Base-by-base conservation (phyloP, 2,113 vertebrate genomes). In the Mobula hypostoma region DNA sequence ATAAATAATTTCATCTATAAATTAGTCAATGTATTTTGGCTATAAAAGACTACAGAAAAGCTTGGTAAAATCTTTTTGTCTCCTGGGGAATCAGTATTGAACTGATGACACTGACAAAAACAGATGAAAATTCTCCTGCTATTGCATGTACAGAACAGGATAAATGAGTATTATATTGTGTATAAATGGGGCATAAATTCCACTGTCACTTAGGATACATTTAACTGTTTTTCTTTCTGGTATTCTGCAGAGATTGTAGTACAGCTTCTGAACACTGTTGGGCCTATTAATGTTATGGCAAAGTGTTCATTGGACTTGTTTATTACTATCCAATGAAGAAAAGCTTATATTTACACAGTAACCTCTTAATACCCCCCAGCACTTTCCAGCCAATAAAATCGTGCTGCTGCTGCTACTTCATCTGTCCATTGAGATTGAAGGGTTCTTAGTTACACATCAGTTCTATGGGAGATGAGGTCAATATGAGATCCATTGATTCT, bases 1-100 rank as follows among this genome's bases (percentile, higher is more conserved):
- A 36, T 56, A 29, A 29, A 74, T 93, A 74, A 72, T 93, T 93
- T 40, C 36, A 56, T 40, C 27, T 93, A 74, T 66, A 93, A 93
- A 74, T 93, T 93, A 93, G 21, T 29, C 36, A 48, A 74, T 56
- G 70, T 70, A 93, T 15, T 93, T 93, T 72, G 14, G 19, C 36
- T 74, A 48, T 74, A 56, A 76, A 56, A 74, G 68, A 72, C 32
- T 11, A 40, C 21, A 48, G 32, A 74, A 40, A 36, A 93, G 36
- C 8, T 74, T 29, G 19, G 19, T 93, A 56, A 24, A 72, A 5
- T 3, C 56, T 48, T 68, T 24, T 29, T 74, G 36, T 56, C 70
- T 48, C 68, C 56, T 56, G 91, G 19, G 68, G 15, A 61, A 21
- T 93, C 15, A 40, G 70, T 19, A 48, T 48, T 76, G 91, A 74